Conservation (phyloP, 1,140 invertebrate genomes). For the Calliopsis andreniformis region DNA sequence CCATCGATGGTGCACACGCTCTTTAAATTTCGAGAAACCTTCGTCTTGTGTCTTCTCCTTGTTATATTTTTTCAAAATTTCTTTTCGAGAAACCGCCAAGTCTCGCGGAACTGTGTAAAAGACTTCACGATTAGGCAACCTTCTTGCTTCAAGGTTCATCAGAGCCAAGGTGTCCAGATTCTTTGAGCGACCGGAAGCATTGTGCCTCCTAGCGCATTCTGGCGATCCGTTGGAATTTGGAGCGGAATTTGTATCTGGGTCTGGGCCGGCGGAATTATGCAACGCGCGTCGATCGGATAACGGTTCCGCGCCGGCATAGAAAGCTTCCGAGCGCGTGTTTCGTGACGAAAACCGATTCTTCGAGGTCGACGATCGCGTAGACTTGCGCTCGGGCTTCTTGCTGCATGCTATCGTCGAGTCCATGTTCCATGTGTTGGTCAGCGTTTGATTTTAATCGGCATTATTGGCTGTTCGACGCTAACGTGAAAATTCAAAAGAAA, state of each 20-base stretch:
- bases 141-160: background rate
- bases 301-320: conserved; percentile 71
- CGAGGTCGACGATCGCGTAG: conserved; percentile 60
- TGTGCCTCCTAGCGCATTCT: conserved; percentile 47
- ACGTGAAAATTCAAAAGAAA: no score
- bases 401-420: conserved; percentile 26
- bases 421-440: conserved; percentile 37
- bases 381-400: conserved; percentile 36
- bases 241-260: conserved; percentile 71
- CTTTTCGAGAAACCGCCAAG: conserved; percentile 66
- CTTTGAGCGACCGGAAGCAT: conserved; percentile 35
- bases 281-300: conserved; percentile 72
- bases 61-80: conserved; percentile 67
- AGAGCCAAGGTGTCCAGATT: background rate
- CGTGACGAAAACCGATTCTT: conserved; percentile 61
- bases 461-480: background rate
- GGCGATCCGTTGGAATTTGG: conserved; percentile 57
- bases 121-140: background rate
- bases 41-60: conserved; percentile 56
- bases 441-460: conserved; percentile 24
- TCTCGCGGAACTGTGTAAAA: conserved; percentile 54
- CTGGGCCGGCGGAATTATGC: conserved; percentile 75
- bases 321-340: conserved; percentile 66
- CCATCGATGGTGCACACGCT: conserved; percentile 52
- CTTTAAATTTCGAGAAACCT: conserved; percentile 49